Base-by-base conservation (phyloP, 1,140 invertebrate species). In the Eriocheir sinensis region DNA sequence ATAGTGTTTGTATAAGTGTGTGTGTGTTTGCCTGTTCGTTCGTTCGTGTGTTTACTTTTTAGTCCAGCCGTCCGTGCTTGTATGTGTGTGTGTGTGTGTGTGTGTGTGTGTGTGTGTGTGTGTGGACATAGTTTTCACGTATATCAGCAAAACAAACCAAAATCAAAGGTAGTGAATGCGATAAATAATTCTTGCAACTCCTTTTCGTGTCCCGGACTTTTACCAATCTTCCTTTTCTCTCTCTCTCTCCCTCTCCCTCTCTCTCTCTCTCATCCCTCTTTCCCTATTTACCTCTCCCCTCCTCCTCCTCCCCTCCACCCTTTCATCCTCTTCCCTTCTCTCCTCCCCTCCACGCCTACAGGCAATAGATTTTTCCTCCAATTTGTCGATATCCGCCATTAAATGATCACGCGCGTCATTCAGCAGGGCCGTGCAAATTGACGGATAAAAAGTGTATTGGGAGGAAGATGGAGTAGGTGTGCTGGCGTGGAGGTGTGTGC, bases 181-280 rank as follows among this genome's bases (percentile, higher is more conserved):
- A 12, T 21, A 53, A 53, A 17, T 21, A 21, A 21, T 53, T 9
- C 48, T 53, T 9, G 12, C 48, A 53, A 53, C 12, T 53, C 21
- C 48, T 21, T 53, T 21, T 53, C 21, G 48, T 53, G 48, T 53
- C 48, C 9, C 9, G 8, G 48, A 53, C 48, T 53, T 53, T 53
- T 21, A 53, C 48, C 48, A 53, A 9, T 53, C 48, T n/a, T n/a
- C n/a, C 48, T 53, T 44, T 17, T 91, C 89, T 91, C 89, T 91
- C 89, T 91, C 40, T 44, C 40, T 91, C 89, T 91, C 40, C 44
- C 89, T 91, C 40, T 44, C 40, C 44, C 89, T 91, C 89, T 91
- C 40, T 60, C 38, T 44, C 12, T 60, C 38, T 91, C 80, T 3
- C 80, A 32, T 36, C 34, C 80, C 0, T 27, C 27, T 27, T 81